Evolutionary conservation across 2,888 invertebrate genomes (phyloP), one percentile per base, ranked within the genome.

Genomic region (Gnatocerus cornutus): DNA sequence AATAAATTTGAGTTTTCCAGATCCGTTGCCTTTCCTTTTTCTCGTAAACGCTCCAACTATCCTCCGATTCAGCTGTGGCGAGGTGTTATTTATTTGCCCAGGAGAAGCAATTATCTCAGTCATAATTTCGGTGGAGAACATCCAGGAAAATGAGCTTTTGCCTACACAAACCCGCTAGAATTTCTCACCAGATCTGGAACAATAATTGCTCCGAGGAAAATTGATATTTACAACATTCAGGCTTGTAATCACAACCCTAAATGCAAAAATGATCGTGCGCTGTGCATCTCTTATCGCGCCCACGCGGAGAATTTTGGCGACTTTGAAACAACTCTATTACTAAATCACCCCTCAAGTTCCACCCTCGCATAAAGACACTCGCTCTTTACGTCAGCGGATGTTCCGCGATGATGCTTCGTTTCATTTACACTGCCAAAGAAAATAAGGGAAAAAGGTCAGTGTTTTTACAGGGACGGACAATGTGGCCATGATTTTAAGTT

Each of bases 41-140:
- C 21, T 21, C 53, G 53, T 55, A 39, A 39, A 39, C 12, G 33
- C 21, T 7, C 53, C 16, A 55, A 55, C 53, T 55, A 55, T 55
- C 30, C n/a, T 6, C 37, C 37, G 53, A 55, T 39, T 55, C 30
- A 37, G 39, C 13, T 7, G 58, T 56, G 30, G 45, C 58, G 45
- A 58, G 58, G 43, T 45, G 58, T 58, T 58, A 58, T 58, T 58
- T 58, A 58, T 58, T 58, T 29, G 27, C 58, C 58, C 58, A 58
- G 30, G 58, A 58, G 58, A 58, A 58, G 58, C 45, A 58, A 58
- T 58, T 58, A 58, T 58, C 58, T 58, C 9, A 27, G 27, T 58
- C 58, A 58, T 58, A 58, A 58, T 58, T 21, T 58, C 27, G 21
- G 43, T 13, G 43, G 58, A 10, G 27, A 43, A 41, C 30, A 58